These are phyloP conservation scores for Neodiprion virginianus DNA, from an alignment of 1,140 invertebrate genomes.

Conservation along the genomic window DNA sequence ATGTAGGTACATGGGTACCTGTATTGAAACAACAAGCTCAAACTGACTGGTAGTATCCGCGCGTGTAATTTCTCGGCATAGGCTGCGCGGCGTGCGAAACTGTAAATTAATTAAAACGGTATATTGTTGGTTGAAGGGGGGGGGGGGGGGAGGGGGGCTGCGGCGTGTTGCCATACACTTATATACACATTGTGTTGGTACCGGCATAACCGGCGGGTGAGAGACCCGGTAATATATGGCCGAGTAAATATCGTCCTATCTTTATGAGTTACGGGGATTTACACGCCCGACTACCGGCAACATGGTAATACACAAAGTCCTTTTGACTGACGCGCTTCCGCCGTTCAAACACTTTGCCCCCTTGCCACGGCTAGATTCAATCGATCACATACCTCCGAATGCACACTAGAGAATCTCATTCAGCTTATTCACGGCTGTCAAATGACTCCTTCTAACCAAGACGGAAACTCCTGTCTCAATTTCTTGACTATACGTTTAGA, in stretches of 20 bases:
- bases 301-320: not conserved
- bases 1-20: too few species aligned
- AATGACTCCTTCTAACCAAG: too few species aligned
- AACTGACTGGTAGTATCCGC: not conserved
- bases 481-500: too few species aligned
- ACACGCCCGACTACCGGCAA: not conserved
- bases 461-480: too few species aligned
- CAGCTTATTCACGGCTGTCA: too few species aligned
- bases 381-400: too few species aligned
- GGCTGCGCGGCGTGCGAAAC: not conserved
- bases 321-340: not conserved
- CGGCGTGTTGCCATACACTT: not conserved
- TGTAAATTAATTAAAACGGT: conserved; percentile 8
- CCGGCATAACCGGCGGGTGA: not conserved
- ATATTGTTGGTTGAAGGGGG: not conserved
- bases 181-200: not conserved
- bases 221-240: conserved; percentile 1
- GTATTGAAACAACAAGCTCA: too few species aligned
- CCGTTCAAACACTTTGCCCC: not conserved
- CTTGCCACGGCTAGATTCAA: not conserved
- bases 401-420: too few species aligned
- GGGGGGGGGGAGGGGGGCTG: not conserved
- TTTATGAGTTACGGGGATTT: conserved; percentile 7
- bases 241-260: conserved; percentile 7
- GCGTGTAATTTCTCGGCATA: not conserved